Conservation (phyloP, 2,113 vertebrate species). For the Aleadryas rufinucha region DNA sequence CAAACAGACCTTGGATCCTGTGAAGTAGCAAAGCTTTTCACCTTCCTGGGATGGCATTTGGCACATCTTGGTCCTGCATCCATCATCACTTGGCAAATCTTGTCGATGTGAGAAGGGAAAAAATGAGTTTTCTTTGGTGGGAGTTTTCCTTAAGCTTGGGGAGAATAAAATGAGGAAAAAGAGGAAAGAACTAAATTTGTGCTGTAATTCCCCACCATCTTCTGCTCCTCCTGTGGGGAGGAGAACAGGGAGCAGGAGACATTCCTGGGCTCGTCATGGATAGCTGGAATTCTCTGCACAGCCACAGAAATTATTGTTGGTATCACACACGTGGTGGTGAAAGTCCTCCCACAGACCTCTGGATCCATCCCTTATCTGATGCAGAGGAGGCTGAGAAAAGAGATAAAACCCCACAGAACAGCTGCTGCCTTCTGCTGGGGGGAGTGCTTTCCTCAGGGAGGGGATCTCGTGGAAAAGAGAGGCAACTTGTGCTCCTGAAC, state of each 20-base stretch:
- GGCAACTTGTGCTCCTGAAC: not conserved
- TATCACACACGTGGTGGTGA: not conserved
- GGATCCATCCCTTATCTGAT: not conserved
- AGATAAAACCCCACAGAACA: not conserved
- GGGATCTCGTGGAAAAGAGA: not conserved
- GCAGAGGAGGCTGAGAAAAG: not conserved
- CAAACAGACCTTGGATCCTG: not conserved
- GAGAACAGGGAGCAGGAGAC: not conserved
- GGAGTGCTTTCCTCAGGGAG: rapidly evolving
- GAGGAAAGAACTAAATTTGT: not conserved
- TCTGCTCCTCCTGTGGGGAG: not conserved
- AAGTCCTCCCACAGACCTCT: not conserved
- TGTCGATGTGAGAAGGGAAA: not conserved
- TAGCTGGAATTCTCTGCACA: not conserved
- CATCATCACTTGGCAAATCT: not conserved
- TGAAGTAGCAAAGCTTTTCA: not conserved
- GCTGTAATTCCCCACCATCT: not conserved
- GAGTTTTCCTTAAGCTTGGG: not conserved
- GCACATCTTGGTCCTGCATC: not conserved
- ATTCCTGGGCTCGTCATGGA: not conserved
- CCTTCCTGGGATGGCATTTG: not conserved
- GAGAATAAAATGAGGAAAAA: not conserved
- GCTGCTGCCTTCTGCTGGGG: not conserved
- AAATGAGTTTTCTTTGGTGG: not conserved
- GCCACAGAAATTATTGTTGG: not conserved